Percentiles rank a stretch among this genome's conserved stretches.
These are phyloP conservation scores for Aphelinus certus DNA, from an alignment of 1,140 invertebrate genomes.

Conservation along the genomic window DNA sequence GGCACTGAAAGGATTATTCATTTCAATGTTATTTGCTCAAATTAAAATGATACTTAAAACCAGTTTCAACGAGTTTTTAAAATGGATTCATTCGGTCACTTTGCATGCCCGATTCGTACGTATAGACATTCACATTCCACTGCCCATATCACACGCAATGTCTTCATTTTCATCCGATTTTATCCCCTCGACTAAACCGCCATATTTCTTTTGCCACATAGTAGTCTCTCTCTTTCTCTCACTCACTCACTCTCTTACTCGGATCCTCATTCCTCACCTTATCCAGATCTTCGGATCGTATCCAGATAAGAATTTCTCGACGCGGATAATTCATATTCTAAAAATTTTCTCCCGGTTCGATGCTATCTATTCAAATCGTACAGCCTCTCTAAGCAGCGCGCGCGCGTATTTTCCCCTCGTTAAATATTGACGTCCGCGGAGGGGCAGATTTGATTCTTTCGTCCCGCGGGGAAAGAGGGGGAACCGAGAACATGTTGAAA, in stretches of 20 bases:
- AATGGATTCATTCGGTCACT: slow-evolving; percentile 7
- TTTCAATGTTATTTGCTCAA: too few species aligned
- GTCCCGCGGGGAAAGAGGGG: too few species aligned
- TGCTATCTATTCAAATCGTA: too few species aligned
- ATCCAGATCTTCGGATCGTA: slow-evolving; percentile 12
- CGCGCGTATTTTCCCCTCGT: too few species aligned
- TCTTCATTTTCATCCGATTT: slow-evolving; percentile 13
- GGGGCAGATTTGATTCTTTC: too few species aligned
- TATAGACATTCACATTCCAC: slow-evolving; percentile 16
- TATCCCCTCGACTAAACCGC: neutral
- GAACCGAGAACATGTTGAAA: too few species aligned
- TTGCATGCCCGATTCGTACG: slow-evolving; percentile 2
- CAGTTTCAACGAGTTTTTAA: neutral
- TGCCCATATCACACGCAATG: slow-evolving; percentile 26
- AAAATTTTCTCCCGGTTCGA: neutral
- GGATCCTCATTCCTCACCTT: neutral
- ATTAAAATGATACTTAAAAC: too few species aligned
- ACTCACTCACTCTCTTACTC: neutral
- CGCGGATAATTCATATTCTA: slow-evolving; percentile 1
- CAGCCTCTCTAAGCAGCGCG: too few species aligned
- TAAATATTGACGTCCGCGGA: too few species aligned
- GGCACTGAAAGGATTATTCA: too few species aligned
- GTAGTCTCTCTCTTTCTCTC: neutral
- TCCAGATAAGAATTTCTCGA: slow-evolving; percentile 22
- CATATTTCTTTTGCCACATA: slow-evolving; percentile 12